Percentiles rank a stretch among this genome's conserved stretches.
Evolutionary conservation across 1,140 invertebrate species (phyloP).

Genomic region (Caenorhabditis inopinata): DNA sequence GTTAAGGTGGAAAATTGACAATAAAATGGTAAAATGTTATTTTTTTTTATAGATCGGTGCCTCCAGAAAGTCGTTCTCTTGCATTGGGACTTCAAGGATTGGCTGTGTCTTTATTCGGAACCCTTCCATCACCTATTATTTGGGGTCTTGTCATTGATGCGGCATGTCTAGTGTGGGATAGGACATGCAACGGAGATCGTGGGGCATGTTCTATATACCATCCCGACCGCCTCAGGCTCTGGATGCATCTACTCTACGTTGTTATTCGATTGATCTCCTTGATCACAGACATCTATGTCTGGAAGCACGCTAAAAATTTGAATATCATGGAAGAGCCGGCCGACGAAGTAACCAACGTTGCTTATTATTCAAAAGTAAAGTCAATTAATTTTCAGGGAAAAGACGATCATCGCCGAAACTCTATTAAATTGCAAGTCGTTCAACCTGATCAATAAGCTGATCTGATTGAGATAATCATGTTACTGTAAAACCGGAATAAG

Average conservation of each 20-base stretch:
- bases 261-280: conserved; percentile 41
- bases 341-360: background rate
- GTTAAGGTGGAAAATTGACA: conserved; percentile 28
- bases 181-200: conserved; percentile 46
- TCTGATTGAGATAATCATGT: too few relatives aligned
- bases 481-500: too few relatives aligned
- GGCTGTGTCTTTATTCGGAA: conserved; percentile 47
- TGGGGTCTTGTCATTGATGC: conserved; percentile 62
- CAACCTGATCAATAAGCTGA: conserved; percentile 16
- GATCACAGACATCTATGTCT: conserved; percentile 44
- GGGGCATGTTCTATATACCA: conserved; percentile 63
- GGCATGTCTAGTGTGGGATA: conserved; percentile 61
- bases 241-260: conserved; percentile 44
- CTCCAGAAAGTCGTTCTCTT: conserved; percentile 47
- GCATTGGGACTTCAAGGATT: conserved; percentile 47
- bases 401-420: background rate
- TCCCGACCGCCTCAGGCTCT: conserved; percentile 50
- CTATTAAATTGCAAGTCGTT: conserved; percentile 12
- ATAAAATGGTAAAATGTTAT: background rate
- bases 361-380: background rate
- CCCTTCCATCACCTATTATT: conserved; percentile 63
- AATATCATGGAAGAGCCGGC: conserved; percentile 46
- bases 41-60: conserved; percentile 43
- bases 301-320: conserved; percentile 43
- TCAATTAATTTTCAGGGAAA: background rate